Evolutionary conservation across 2,797 vertebrate species (phyloP), one percentile per base, ranked within the genome.

Genomic region (Micrastur ruficollis): DNA sequence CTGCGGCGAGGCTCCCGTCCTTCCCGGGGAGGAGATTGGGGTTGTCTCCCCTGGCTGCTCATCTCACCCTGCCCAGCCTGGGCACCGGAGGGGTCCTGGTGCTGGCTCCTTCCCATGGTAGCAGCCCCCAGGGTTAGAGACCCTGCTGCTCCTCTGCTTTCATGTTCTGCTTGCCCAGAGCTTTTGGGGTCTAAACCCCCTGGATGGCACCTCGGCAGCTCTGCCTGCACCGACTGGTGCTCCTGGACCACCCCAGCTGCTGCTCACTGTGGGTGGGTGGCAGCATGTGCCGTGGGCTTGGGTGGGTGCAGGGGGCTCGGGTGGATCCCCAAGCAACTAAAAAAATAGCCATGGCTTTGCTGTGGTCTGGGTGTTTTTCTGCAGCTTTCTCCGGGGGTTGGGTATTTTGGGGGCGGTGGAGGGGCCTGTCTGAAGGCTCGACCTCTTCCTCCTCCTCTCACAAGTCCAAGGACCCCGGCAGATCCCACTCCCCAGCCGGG

Each of bases 41-140:
- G 21, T 70, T 81, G 21, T 55, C 20, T 61, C 34, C 44, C 34
- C n/a, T 4, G 36, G 52, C 1, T 6, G 38, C 68, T 82, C 2
- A 0, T 42, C 36, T 47, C 31, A 26, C 25, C 22, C 46, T 76
- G 47, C 38, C n/a, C 2, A 2, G 29, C 15, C 42, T 55, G 42
- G 18, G 18, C 32, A 31, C n/a, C 2, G 2, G 11, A 29, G 38
- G 3, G 13, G 3, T 71, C 42, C 58, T 1, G 1, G 31, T 4
- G 6, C 62, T 56, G 75, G 27, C 9, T 65, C 32, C 53, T 67
- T 36, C 46, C 34, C 42, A 27, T 4, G 34, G 49, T 22, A 46
- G 46, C 53, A 29, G 27, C 31, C 13, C 13, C 15, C 31, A 0
- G 1, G 46, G 12, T 8, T 42, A 56, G 36, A 52, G 53, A 40